Evolutionary conservation across 1,140 invertebrate species (phyloP).

Genomic region (Palaemon carinicauda): DNA sequence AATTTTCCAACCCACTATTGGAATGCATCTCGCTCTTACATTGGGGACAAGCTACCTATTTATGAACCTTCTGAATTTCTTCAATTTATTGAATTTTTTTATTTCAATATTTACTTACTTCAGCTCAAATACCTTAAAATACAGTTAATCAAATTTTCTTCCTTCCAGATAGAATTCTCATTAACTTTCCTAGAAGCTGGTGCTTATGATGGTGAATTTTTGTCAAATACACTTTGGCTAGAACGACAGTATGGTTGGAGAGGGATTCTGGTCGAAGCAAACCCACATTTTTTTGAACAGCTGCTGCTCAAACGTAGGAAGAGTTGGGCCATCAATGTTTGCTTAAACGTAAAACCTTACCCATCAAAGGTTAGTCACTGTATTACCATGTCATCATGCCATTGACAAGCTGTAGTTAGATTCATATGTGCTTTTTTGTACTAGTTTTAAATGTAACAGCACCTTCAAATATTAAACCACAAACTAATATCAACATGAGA

Average conservation of each 20-base stretch:
- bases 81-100: no score
- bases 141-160: not conserved
- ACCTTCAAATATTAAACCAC: no score
- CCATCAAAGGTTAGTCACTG: not conserved
- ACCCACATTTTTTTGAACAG: constrained; percentile 33
- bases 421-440: not conserved
- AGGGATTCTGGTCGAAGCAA: constrained; percentile 35
- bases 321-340: constrained; percentile 32
- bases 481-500: no score
- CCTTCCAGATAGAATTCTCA: not conserved
- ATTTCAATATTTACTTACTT: no score
- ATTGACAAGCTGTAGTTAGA: no score
- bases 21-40: no score
- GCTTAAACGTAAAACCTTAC: constrained; percentile 37
- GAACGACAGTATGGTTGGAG: constrained; percentile 31
- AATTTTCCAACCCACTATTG: no score
- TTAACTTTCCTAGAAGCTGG: constrained; percentile 32
- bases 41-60: no score
- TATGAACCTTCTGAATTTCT: no score
- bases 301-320: constrained; percentile 15
- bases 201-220: constrained; percentile 40
- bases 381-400: no score
- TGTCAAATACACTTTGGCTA: constrained; percentile 36
- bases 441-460: no score
- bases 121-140: not conserved